A percentile compares a stretch with the other conserved stretches of the same genome.
phyloP scores from a whole-genome alignment of 2,113 vertebrate species.

The Mola mola region DNA sequence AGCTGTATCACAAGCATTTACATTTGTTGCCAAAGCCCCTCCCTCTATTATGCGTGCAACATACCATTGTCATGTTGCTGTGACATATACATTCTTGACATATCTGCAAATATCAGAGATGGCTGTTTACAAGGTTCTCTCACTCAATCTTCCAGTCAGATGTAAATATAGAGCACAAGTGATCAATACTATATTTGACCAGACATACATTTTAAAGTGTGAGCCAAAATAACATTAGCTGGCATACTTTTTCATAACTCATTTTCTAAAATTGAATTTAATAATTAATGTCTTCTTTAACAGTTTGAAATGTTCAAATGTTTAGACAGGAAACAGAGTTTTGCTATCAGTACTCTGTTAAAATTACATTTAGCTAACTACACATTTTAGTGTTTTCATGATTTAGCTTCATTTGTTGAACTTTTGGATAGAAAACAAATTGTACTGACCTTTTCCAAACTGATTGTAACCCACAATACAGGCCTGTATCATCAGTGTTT shows the following conservation, averaged over 20 bases:
- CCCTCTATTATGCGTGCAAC: constrained; percentile 44
- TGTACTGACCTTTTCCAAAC: constrained; percentile 8
- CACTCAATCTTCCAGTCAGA: constrained; percentile 46
- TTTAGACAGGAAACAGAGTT: neutral
- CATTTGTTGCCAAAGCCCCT: constrained; percentile 23
- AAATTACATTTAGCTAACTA: too few species aligned
- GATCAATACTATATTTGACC: constrained; percentile 8
- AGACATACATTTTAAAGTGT: constrained; percentile 8
- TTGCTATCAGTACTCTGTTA: neutral
- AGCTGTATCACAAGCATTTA: constrained; percentile 28
- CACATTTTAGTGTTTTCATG: neutral
- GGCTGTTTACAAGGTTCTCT: constrained; percentile 41
- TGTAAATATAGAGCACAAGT: constrained; percentile 54
- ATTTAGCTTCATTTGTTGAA: neutral
- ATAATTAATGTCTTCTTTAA: too few species aligned
- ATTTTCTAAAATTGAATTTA: too few species aligned
- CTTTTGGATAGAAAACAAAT: constrained; percentile 15
- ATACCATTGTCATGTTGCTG: constrained; percentile 46
- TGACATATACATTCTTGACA: constrained; percentile 68
- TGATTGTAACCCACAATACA: constrained; percentile 35
- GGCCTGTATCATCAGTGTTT: constrained; percentile 39
- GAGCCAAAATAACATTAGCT: neutral
- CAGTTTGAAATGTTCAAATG: too few species aligned
- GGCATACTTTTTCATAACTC: too few species aligned
- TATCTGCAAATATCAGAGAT: constrained; percentile 47